Base-by-base conservation (phyloP, 1,140 invertebrate genomes). In the Heliconius nattereri region DNA sequence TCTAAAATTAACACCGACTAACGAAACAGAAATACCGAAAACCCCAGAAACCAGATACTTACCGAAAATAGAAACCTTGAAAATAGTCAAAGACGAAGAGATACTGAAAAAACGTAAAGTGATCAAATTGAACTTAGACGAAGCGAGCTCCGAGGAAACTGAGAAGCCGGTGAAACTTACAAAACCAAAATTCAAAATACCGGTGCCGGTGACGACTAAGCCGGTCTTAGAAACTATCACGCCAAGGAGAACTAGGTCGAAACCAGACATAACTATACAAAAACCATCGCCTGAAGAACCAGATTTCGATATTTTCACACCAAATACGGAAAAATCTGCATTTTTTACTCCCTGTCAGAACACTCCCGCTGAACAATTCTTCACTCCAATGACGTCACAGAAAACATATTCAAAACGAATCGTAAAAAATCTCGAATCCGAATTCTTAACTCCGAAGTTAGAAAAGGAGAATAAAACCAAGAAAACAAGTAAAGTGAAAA, bases 401-500 rank as follows among this genome's bases (percentile, higher is more conserved):
- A 92, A 87, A 72, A 92, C 90, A 0, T 92, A 92, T 32, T 82
- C 87, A 0, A 89, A 87, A 35, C 85, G 82, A 32, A 85, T 92
- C 20, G 88, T 91, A 3, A 93, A 93, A 57, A 93, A 92, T 78
- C 60, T 93, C 5, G 90, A 93, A 74, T 66, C 78, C 0, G 92
- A 92, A 52, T 92, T 92, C 35, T 79, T 83, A 0, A 90, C 90
- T 1, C 87, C 88, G 0, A 88, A 85, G 75, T 9, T 57, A 9
- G 81, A 60, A 49, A 81, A 74, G 45, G 79, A 84, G 13, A 85
- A 83, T 71, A 7, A 23, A 26, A 60, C 2, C 57, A 78, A 26
- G 49, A 71, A 19, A 20, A 54, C 23, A 29, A 29, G 11, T 11
- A 78, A 66, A 35, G 71, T 75, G n/a, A 77, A 79, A 13, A 74